Conservation (phyloP, 2,113 vertebrate species). For the Urocitellus parryii region DNA sequence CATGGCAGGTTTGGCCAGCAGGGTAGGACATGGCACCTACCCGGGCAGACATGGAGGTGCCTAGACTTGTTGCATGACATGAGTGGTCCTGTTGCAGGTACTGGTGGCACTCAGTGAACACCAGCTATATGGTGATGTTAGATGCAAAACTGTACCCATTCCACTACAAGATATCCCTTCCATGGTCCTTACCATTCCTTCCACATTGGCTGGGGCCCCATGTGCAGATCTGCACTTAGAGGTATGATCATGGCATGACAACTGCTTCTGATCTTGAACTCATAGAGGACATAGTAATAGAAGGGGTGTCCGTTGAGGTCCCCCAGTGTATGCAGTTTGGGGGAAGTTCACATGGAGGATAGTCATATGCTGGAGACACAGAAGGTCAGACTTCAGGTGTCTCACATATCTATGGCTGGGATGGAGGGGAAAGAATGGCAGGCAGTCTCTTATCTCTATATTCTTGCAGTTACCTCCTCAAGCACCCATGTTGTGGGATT, state of each 20-base stretch:
- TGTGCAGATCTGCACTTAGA: slow-evolving; percentile 89
- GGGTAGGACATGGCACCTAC: slow-evolving; percentile 76
- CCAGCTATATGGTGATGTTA: slow-evolving; percentile 91
- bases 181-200: slow-evolving; percentile 87
- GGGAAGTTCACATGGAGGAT: slow-evolving; percentile 90
- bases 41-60: slow-evolving; percentile 91
- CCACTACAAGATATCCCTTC: background rate
- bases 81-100: slow-evolving; percentile 90
- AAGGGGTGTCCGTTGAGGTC: slow-evolving; percentile 84
- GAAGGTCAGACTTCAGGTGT: background rate
- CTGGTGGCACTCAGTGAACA: slow-evolving; percentile 91
- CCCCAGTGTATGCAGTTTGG: slow-evolving; percentile 88
- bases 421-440: background rate
- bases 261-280: slow-evolving; percentile 90
- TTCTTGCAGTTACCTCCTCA: background rate
- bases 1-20: background rate
- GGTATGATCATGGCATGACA: slow-evolving; percentile 90
- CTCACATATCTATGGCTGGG: background rate
- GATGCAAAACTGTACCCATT: background rate
- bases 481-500: background rate
- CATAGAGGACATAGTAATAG: slow-evolving; percentile 89
- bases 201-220: slow-evolving; percentile 75
- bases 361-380: slow-evolving; percentile 87
- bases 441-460: background rate
- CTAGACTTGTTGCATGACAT: slow-evolving; percentile 90